phyloP scores from a whole-genome alignment of 2,113 vertebrate species.

The Neogobius melanostomus region DNA sequence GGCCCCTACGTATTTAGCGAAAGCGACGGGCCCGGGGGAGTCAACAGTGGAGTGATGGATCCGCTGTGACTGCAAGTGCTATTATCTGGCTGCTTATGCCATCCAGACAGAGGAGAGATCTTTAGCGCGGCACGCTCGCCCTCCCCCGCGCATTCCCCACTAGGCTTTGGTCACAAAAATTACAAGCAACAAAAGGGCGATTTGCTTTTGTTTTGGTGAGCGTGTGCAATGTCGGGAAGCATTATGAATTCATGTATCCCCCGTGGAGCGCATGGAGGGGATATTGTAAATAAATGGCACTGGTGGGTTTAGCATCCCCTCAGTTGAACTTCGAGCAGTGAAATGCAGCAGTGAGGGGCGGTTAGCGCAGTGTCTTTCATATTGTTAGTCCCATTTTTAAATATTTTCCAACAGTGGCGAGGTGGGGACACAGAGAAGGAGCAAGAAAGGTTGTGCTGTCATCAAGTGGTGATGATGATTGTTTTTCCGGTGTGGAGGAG shows the following conservation, averaged over 20 bases:
- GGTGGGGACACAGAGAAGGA: too few relatives aligned
- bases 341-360: too few relatives aligned
- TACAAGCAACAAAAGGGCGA: constrained; percentile 18
- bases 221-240: not conserved
- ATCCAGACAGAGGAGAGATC: constrained; percentile 19
- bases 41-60: constrained; percentile 59
- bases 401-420: too few relatives aligned
- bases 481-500: too few relatives aligned
- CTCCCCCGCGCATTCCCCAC: not conserved
- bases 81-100: constrained; percentile 37
- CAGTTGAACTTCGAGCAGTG: too few relatives aligned
- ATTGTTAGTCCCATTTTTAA: too few relatives aligned
- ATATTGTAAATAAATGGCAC: not conserved
- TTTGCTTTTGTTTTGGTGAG: constrained; percentile 11
- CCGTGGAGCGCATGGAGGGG: not conserved
- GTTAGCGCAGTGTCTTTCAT: too few relatives aligned
- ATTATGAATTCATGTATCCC: not conserved
- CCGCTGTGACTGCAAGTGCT: constrained; percentile 49
- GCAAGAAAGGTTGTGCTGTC: too few relatives aligned
- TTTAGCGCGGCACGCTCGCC: constrained; percentile 29
- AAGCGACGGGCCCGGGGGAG: constrained; percentile 49
- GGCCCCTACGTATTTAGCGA: constrained; percentile 38
- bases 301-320: not conserved
- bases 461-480: too few relatives aligned
- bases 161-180: constrained; percentile 14